These are phyloP conservation scores for Lepisosteus oculatus DNA, from an alignment of 2,113 vertebrate species.

Conservation along the genomic window DNA sequence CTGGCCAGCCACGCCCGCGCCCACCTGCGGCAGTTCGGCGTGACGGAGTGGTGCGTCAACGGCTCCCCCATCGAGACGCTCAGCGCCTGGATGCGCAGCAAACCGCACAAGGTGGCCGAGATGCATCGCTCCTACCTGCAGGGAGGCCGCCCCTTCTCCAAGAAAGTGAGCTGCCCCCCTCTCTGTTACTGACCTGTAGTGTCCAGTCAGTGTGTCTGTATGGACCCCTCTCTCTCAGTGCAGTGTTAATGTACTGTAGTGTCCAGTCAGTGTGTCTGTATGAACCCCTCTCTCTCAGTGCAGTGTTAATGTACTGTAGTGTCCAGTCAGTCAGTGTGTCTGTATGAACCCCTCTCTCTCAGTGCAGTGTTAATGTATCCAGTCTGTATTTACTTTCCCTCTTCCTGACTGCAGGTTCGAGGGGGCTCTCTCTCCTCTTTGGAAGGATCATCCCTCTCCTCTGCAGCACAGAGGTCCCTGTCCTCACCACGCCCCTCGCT, in stretches of 20 bases:
- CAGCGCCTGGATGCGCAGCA: conserved; percentile 93
- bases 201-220: no score
- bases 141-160: conserved; percentile 75
- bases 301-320: no score
- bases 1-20: conserved; percentile 90
- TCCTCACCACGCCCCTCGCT: conserved; percentile 62
- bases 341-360: no score
- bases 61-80: conserved; percentile 96
- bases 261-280: no score
- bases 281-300: no score
- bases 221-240: conserved; percentile 17
- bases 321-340: no score
- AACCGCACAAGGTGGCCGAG: conserved; percentile 84
- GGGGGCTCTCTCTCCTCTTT: conserved; percentile 34
- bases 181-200: not conserved
- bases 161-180: conserved; percentile 69
- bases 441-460: conserved; percentile 34
- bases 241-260: no score
- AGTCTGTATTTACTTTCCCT: not conserved
- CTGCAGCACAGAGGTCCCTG: conserved; percentile 50
- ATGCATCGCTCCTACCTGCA: conserved; percentile 91
- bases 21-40: conserved; percentile 91
- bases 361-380: no score
- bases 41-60: conserved; percentile 96
- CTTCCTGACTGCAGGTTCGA: conserved; percentile 41